A percentile compares a stretch with the other conserved stretches of the same genome.
Evolutionary conservation across 2,113 vertebrate species (phyloP).

Genomic region (Lasiurus borealis): DNA sequence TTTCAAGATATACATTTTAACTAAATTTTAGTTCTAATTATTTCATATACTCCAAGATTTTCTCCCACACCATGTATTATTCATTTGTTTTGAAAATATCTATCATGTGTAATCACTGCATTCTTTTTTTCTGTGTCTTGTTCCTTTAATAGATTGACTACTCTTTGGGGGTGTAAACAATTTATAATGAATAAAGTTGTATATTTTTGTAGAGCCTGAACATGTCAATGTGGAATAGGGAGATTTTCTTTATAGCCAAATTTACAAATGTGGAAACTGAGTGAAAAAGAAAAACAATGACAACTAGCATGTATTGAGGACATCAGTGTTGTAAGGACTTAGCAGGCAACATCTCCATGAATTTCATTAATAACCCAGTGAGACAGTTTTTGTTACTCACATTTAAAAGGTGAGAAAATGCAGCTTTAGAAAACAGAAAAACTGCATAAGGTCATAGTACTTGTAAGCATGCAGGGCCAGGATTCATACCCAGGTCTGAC

Average conservation of each 20-base stretch:
- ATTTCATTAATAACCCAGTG: neutral
- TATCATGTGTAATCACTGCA: neutral
- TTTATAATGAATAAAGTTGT: neutral
- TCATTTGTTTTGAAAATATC: neutral
- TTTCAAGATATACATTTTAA: neutral
- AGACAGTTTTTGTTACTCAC: neutral
- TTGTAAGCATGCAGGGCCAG: neutral
- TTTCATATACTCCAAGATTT: neutral
- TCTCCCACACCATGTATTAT: neutral
- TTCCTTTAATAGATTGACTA: neutral
- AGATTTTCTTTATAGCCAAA: neutral
- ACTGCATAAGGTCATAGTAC: neutral
- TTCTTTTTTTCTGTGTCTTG: neutral
- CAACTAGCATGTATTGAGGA: neutral
- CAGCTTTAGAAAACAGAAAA: neutral
- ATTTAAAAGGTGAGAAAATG: conserved; percentile 8
- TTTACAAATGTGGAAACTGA: neutral
- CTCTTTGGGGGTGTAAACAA: neutral
- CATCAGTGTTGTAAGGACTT: neutral
- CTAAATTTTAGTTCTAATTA: neutral
- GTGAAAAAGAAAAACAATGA: neutral
- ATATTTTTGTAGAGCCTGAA: neutral
- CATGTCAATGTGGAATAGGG: neutral
- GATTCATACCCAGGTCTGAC: neutral
- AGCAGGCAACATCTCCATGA: neutral